Evolutionary conservation across 2,113 vertebrate genomes (phyloP), one percentile per base, ranked within the genome.

Genomic region (Pseudopipra pipra): DNA sequence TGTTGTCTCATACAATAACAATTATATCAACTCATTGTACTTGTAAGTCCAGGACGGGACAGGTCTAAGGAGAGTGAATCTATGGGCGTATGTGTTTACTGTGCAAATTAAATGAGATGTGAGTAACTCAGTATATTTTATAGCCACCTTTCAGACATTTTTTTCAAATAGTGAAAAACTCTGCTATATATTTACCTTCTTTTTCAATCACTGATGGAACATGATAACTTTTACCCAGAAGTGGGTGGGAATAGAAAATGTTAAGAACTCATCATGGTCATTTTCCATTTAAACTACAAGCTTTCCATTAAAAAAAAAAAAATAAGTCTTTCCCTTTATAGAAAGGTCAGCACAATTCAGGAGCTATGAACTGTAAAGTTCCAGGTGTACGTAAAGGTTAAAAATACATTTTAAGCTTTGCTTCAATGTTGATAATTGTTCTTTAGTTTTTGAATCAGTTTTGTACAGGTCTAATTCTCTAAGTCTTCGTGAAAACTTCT

Each of bases 301-400:
- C 1, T 76, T 95, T 73, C 37, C 30, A 47, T 55, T 47, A 28
- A 52, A 71, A 19, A 73, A 81, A 81, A 58, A 58, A n/a, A 58
- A 84, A 58, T 47, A 73, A 27, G 28, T 22, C 5, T 71, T 71
- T 62, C 70, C 71, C 17, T 10, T 66, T 62, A n/a, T 39, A 35
- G n/a, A 95, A 95, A 96, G 71, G 54, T 92, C 94, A 83, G 33
- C 28, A 77, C 43, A 76, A 90, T 73, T 58, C 41, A 86, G 43
- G 15, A 91, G 33, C 31, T 81, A 92, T 70, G 59, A 92, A 62
- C 63, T 86, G 58, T 76, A 33, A 89, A 74, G 37, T 80, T 83
- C n/a, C 13, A 70, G 4, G 6, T 25, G 10, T 35, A 51, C 6
- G 6, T 37, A 81, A 73, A 74, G 20, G 9, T 28, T 77, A 74